These are phyloP conservation scores for Notechis scutatus DNA, from an alignment of 2,113 vertebrate species.

Conservation along the genomic window DNA sequence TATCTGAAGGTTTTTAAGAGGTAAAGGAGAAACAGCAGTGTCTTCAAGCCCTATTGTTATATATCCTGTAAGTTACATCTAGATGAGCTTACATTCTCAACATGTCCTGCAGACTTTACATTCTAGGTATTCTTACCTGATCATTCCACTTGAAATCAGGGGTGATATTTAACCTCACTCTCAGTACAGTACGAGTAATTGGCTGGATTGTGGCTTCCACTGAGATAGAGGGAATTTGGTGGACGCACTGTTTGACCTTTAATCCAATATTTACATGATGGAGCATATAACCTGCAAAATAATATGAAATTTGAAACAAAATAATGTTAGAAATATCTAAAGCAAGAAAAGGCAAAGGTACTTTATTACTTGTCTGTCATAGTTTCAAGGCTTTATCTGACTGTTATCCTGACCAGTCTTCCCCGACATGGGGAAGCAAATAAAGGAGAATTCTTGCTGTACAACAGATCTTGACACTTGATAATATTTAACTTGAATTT, in stretches of 20 bases:
- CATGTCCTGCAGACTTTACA: not conserved
- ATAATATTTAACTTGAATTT: slow-evolving; percentile 75
- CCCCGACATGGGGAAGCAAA: not conserved
- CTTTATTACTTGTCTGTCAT: not conserved
- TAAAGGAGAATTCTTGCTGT: not conserved
- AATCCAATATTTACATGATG: slow-evolving; percentile 95
- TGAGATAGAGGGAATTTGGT: slow-evolving; percentile 89
- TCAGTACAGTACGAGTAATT: slow-evolving; percentile 93
- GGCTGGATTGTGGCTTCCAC: slow-evolving; percentile 95
- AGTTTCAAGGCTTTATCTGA: not conserved
- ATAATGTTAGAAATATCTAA: slow-evolving; percentile 56
- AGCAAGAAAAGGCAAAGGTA: slow-evolving; percentile 20
- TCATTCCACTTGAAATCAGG: slow-evolving; percentile 95
- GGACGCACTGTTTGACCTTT: slow-evolving; percentile 93
- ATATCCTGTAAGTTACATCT: not conserved
- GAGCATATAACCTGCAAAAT: slow-evolving; percentile 90
- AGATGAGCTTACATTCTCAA: not conserved
- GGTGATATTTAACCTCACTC: slow-evolving; percentile 82
- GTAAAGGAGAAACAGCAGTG: not conserved
- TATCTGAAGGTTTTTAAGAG: not conserved
- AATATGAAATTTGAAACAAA: slow-evolving; percentile 57
- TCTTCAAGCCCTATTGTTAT: not conserved
- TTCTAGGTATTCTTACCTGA: slow-evolving; percentile 76
- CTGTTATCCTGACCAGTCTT: not conserved
- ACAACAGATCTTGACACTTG: not conserved